A percentile compares a stretch with the other conserved stretches of the same genome.
Evolutionary conservation across 2,888 invertebrate species (phyloP).

Genomic region (Brachypterus glaber): DNA sequence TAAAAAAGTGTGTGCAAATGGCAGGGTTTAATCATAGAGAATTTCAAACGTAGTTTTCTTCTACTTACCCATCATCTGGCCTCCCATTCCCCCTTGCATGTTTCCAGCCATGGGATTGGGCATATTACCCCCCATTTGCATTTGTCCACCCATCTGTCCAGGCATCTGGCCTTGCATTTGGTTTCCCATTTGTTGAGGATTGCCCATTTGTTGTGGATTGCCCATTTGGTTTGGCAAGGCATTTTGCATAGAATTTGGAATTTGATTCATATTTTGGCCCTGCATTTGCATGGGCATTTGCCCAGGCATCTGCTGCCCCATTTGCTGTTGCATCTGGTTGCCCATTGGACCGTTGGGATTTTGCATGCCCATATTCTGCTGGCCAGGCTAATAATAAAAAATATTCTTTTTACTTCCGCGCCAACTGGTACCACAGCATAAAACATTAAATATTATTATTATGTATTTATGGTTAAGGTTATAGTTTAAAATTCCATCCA

Average conservation of each 20-base stretch:
- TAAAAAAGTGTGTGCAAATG: no score
- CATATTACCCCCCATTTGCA: conserved; percentile 19
- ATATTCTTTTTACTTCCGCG: not conserved
- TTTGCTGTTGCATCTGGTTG: conserved; percentile 25
- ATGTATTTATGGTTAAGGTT: no score
- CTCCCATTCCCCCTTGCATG: conserved; percentile 21
- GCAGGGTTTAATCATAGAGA: no score
- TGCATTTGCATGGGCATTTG: conserved; percentile 41
- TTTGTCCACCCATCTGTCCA: conserved; percentile 34
- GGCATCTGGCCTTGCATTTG: conserved; percentile 26
- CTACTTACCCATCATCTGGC: conserved; percentile 31
- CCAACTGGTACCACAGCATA: no score
- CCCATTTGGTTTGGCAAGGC: conserved; percentile 33
- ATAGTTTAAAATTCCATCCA: no score
- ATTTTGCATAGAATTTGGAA: conserved; percentile 36
- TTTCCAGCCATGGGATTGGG: conserved; percentile 2
- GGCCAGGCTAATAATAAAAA: conserved; percentile 14
- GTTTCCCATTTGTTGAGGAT: conserved; percentile 29
- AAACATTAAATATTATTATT: no score
- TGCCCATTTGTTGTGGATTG: no score
- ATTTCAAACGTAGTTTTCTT: no score
- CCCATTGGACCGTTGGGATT: conserved; percentile 38
- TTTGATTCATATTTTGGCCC: conserved; percentile 42
- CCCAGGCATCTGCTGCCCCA: conserved; percentile 18
- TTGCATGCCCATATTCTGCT: conserved; percentile 37